Evolutionary conservation across 2,888 invertebrate genomes (phyloP).

Genomic region (Cryptocephalus primarius): DNA sequence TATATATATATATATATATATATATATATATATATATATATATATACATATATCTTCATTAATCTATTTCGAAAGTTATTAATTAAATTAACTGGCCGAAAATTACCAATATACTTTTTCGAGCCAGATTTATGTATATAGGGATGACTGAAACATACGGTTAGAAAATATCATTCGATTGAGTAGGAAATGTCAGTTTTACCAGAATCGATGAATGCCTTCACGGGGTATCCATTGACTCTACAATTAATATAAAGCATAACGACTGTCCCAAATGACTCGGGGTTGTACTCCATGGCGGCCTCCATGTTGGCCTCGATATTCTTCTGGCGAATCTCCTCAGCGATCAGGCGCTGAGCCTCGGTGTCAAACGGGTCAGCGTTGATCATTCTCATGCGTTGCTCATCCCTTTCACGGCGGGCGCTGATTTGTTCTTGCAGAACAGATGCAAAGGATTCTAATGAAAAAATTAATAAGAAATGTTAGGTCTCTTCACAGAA

Average conservation of each 20-base stretch:
- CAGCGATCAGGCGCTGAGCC: conserved; percentile 88
- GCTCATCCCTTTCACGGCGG: conserved; percentile 71
- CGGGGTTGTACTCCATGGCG: conserved; percentile 97
- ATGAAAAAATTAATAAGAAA: conserved; percentile 16
- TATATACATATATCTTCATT: too few species aligned
- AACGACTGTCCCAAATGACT: conserved; percentile 93
- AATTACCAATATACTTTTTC: too few species aligned
- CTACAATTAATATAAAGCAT: conserved; percentile 97
- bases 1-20: too few species aligned
- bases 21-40: too few species aligned
- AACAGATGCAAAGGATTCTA: conserved; percentile 69
- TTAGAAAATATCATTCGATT: too few species aligned
- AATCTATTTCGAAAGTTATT: neutral
- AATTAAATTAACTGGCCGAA: too few species aligned
- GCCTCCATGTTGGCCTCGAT: conserved; percentile 98
- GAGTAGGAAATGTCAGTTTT: conserved; percentile 1
- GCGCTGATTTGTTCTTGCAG: conserved; percentile 74
- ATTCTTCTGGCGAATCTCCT: conserved; percentile 91
- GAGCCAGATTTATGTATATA: too few species aligned
- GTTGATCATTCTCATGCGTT: conserved; percentile 76
- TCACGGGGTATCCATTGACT: conserved; percentile 93
- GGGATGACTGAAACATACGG: too few species aligned
- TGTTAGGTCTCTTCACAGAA: too few species aligned
- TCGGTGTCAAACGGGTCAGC: conserved; percentile 95
- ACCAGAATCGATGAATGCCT: conserved; percentile 96